Evolutionary conservation across 2,113 vertebrate genomes (phyloP).

Genomic region (Orientallactaga bullata): DNA sequence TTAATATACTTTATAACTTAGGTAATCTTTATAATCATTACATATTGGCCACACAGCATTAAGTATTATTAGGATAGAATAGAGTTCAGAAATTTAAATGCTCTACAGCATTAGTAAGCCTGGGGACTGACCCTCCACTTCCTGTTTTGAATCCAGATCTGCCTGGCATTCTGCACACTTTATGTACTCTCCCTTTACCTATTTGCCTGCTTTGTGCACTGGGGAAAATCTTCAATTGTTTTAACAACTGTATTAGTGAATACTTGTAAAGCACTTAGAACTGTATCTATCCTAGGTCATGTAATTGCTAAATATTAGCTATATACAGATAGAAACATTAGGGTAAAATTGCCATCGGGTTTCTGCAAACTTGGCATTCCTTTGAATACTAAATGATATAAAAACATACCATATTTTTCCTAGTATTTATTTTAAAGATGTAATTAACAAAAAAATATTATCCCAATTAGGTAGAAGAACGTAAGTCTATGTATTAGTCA

Average conservation of each 20-base stretch:
- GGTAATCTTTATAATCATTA: background rate
- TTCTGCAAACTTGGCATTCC: slow-evolving; percentile 11
- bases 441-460: slow-evolving; percentile 46
- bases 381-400: slow-evolving; percentile 18
- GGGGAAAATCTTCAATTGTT: background rate
- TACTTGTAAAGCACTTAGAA: background rate
- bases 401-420: background rate
- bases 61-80: background rate
- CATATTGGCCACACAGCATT: background rate
- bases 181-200: background rate
- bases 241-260: background rate
- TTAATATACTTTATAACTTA: background rate
- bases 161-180: background rate
- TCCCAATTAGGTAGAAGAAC: slow-evolving; percentile 15
- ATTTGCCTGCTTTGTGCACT: background rate
- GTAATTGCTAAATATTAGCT: background rate
- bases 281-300: background rate
- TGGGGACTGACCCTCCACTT: background rate
- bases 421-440: slow-evolving; percentile 41
- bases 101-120: background rate
- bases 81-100: background rate
- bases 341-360: background rate
- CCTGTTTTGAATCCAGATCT: background rate
- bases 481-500: too few species aligned
- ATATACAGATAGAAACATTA: background rate